Percentiles rank a stretch among this genome's conserved stretches.
phyloP scores from a whole-genome alignment of 2,888 invertebrate species.

The Drosophila diplacantha region DNA sequence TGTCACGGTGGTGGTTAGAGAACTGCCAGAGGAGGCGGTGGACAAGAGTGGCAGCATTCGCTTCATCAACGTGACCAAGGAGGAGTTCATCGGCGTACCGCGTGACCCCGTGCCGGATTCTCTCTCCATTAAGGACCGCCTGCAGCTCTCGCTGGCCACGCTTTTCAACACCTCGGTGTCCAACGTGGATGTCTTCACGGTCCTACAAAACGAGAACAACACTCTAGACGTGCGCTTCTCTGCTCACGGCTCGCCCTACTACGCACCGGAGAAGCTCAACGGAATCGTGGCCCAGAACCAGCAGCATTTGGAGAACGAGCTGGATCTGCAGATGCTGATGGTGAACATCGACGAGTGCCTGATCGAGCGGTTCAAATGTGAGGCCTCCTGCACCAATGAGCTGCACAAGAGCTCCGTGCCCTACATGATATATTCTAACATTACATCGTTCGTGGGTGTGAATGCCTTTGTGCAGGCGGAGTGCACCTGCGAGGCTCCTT shows the following conservation, averaged over 20 bases:
- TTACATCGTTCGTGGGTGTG: slow-evolving; percentile 95
- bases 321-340: slow-evolving; percentile 88
- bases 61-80: slow-evolving; percentile 87
- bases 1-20: slow-evolving; percentile 91
- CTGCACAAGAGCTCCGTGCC: slow-evolving; percentile 86
- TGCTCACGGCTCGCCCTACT: slow-evolving; percentile 96
- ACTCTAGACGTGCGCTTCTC: slow-evolving; percentile 92
- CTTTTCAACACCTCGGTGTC: slow-evolving; percentile 87
- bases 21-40: slow-evolving; percentile 94
- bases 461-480: slow-evolving; percentile 88
- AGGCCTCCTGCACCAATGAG: slow-evolving; percentile 88
- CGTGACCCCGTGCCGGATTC: slow-evolving; percentile 69
- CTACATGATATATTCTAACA: slow-evolving; percentile 92
- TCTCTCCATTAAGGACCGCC: slow-evolving; percentile 75
- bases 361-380: slow-evolving; percentile 84
- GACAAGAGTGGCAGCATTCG: slow-evolving; percentile 94
- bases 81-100: slow-evolving; percentile 86
- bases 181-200: slow-evolving; percentile 96
- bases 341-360: slow-evolving; percentile 95
- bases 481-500: slow-evolving; percentile 82
- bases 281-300: slow-evolving; percentile 87
- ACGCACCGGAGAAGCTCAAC: slow-evolving; percentile 91
- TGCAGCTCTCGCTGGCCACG: slow-evolving; percentile 81
- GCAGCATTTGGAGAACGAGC: slow-evolving; percentile 83
- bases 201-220: slow-evolving; percentile 83